Percentiles rank a stretch among this genome's conserved stretches.
Conservation (phyloP, 1,140 invertebrate species). For the Drosophila athabasca region DNA sequence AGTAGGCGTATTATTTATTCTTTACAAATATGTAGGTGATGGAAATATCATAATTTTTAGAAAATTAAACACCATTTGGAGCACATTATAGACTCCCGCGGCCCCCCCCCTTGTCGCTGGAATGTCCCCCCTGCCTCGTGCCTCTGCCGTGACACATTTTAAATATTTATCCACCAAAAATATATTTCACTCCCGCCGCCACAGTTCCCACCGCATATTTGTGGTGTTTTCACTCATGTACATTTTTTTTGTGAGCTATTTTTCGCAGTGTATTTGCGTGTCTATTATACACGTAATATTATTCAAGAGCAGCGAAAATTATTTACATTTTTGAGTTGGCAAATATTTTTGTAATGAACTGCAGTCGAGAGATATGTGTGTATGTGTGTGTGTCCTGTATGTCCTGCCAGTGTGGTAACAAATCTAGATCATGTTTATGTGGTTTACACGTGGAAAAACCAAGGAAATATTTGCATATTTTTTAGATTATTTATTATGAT, state of each 20-base stretch:
- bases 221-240: slow-evolving; percentile 29
- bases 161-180: slow-evolving; percentile 61
- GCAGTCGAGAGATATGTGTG: slow-evolving; percentile 3
- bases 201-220: slow-evolving; percentile 39
- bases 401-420: slow-evolving; percentile 11
- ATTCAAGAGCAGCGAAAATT: slow-evolving; percentile 49
- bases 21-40: too few species aligned
- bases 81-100: too few species aligned
- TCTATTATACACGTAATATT: slow-evolving; percentile 43
- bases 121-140: background rate
- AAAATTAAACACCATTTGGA: background rate
- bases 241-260: slow-evolving; percentile 13
- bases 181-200: slow-evolving; percentile 32
- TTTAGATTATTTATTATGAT: too few species aligned
- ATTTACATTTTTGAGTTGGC: slow-evolving; percentile 39
- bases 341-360: slow-evolving; percentile 70
- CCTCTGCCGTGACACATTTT: slow-evolving; percentile 61
- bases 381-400: background rate
- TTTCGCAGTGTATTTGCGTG: slow-evolving; percentile 1
- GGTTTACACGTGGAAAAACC: background rate
- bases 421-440: slow-evolving; percentile 55
- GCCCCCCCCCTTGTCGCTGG: too few species aligned
- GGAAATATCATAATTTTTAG: too few species aligned
- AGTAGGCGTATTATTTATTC: background rate
- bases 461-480: too few species aligned